phyloP scores from a whole-genome alignment of 2,888 invertebrate species.

The Lepeophtheirus nordmannii region DNA sequence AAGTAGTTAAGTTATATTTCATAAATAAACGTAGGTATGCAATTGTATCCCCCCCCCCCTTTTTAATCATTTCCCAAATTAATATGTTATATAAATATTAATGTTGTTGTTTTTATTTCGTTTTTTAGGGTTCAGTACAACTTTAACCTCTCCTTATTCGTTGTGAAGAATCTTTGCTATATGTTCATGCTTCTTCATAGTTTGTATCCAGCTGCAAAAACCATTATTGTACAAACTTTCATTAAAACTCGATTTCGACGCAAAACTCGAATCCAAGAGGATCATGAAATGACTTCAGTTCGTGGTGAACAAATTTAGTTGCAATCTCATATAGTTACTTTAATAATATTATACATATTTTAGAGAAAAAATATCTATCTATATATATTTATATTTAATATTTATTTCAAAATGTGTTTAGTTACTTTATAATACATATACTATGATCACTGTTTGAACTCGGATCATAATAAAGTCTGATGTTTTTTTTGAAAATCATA shows the following conservation, averaged over 20 bases:
- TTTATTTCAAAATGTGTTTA: no score
- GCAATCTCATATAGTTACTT: no score
- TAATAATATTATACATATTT: no score
- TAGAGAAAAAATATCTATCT: no score
- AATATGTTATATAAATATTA: neutral
- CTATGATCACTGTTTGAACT: no score
- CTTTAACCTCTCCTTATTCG: constrained; percentile 10
- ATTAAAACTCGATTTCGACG: neutral
- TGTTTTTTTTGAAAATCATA: no score
- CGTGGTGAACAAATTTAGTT: neutral
- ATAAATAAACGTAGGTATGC: no score
- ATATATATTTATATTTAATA: no score
- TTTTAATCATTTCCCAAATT: neutral
- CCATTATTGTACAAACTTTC: neutral
- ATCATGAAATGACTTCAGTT: neutral
- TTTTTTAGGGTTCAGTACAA: constrained; percentile 8
- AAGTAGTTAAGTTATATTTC: no score
- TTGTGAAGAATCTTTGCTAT: constrained; percentile 20
- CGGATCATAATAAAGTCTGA: no score
- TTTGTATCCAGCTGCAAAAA: constrained; percentile 5
- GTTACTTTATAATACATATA: no score
- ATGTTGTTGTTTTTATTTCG: neutral
- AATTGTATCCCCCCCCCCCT: no score
- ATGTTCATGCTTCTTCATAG: constrained; percentile 19
- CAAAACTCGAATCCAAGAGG: neutral